A percentile compares a stretch with the other conserved stretches of the same genome.
Conservation (phyloP, 2,797 vertebrate species). For the Cirrhinus molitorella region DNA sequence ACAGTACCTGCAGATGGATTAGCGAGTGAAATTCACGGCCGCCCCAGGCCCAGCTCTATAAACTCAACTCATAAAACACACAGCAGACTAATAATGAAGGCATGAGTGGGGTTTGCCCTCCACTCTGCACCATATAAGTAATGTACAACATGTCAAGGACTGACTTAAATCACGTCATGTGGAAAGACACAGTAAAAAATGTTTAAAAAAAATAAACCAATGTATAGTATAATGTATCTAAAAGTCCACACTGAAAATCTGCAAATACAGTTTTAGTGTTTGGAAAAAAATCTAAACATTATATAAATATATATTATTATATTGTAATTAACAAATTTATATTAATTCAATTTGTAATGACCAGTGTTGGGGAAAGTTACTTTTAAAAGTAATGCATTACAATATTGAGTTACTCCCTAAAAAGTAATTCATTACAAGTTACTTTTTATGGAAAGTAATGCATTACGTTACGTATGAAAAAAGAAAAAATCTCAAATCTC, state of each 20-base stretch:
- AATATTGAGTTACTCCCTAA: too few relatives aligned
- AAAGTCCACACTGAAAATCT: background rate
- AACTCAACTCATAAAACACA: constrained; percentile 56
- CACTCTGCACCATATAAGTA: constrained; percentile 48
- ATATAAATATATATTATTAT: too few relatives aligned
- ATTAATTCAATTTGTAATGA: too few relatives aligned
- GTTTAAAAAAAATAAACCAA: background rate
- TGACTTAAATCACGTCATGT: constrained; percentile 29
- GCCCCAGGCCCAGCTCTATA: constrained; percentile 43
- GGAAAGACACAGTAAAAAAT: constrained; percentile 24
- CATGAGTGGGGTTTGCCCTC: constrained; percentile 48
- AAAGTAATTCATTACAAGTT: too few relatives aligned
- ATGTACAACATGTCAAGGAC: constrained; percentile 49
- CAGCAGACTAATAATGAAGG: constrained; percentile 50
- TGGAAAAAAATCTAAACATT: background rate
- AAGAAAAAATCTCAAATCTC: too few relatives aligned
- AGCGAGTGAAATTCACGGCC: constrained; percentile 42
- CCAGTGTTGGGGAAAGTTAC: too few relatives aligned
- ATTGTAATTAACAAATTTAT: too few relatives aligned
- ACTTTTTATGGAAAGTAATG: too few relatives aligned
- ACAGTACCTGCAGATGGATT: constrained; percentile 52
- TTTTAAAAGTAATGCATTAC: too few relatives aligned
- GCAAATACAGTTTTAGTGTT: background rate
- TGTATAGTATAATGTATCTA: constrained; percentile 14
- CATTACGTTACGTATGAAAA: too few relatives aligned